A percentile compares a stretch with the other conserved stretches of the same genome.
Conservation (phyloP, 2,797 vertebrate genomes). For the Rhinichthys osculus region DNA sequence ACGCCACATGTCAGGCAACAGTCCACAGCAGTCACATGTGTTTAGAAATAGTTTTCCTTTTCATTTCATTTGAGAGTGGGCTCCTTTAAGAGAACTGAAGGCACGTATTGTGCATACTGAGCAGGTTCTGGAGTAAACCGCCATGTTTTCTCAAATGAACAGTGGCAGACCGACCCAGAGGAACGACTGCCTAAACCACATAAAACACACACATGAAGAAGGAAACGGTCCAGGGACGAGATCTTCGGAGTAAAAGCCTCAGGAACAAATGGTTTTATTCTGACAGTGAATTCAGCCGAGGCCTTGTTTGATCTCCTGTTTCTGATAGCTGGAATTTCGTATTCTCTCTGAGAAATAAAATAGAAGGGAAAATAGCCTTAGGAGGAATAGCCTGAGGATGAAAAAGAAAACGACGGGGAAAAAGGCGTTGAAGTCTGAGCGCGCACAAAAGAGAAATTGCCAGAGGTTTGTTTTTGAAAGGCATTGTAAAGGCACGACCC, state of each 20-base stretch:
- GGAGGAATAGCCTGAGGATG: constrained; percentile 60
- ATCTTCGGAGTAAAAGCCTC: constrained; percentile 62
- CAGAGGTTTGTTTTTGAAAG: constrained; percentile 55
- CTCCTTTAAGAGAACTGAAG: constrained; percentile 40
- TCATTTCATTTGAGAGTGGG: not conserved
- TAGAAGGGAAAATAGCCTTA: constrained; percentile 72
- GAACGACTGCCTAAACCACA: constrained; percentile 75
- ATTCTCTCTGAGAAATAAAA: constrained; percentile 75
- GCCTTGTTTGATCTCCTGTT: constrained; percentile 77
- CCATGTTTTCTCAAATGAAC: constrained; percentile 76
- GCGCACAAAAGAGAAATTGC: constrained; percentile 66
- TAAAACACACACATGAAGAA: constrained; percentile 73
- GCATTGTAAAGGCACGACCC: constrained; percentile 29
- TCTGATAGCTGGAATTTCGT: constrained; percentile 77
- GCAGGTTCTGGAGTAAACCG: constrained; percentile 67
- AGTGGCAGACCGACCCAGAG: constrained; percentile 76
- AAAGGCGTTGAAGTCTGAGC: constrained; percentile 53
- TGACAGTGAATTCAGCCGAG: constrained; percentile 80
- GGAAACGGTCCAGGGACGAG: constrained; percentile 65
- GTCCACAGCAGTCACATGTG: not conserved
- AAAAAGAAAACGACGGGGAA: not conserved
- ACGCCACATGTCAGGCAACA: constrained; percentile 46
- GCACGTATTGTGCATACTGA: constrained; percentile 56
- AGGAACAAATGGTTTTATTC: constrained; percentile 79
- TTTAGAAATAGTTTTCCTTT: constrained; percentile 16